Evolutionary conservation across 2,888 invertebrate genomes (phyloP).

Genomic region (Tenthredo mesomela): DNA sequence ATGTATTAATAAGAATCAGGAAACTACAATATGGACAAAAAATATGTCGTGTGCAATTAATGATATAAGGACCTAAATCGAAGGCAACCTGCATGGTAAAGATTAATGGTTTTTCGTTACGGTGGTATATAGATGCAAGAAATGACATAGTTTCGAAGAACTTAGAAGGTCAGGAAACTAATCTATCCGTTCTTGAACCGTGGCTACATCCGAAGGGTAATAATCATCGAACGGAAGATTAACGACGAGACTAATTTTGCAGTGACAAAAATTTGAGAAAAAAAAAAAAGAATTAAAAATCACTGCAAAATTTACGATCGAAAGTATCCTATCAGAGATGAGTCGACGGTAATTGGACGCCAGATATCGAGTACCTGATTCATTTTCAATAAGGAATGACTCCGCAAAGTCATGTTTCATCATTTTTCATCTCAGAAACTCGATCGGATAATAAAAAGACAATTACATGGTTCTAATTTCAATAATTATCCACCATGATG

Average conservation of each 20-base stretch:
- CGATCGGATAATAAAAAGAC: not conserved
- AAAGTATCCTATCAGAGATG: not conserved
- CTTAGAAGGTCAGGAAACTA: not conserved
- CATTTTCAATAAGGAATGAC: not conserved
- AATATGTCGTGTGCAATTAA: not conserved
- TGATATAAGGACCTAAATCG: not conserved
- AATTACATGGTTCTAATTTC: not conserved
- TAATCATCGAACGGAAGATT: not conserved
- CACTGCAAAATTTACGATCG: no score
- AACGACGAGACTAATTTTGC: not conserved
- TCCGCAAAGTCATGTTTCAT: not conserved
- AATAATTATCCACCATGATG: not conserved
- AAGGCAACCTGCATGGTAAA: not conserved
- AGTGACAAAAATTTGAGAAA: no score
- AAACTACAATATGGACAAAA: not conserved
- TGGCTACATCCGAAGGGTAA: not conserved
- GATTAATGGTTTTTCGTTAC: slow-evolving; percentile 14
- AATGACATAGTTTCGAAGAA: not conserved
- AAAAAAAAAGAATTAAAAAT: no score
- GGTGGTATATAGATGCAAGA: not conserved
- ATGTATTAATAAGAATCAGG: not conserved
- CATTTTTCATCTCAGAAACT: not conserved
- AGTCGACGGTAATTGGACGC: not conserved
- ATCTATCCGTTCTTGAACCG: not conserved
- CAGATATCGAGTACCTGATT: not conserved